phyloP scores from a whole-genome alignment of 2,113 vertebrate genomes.

The Pogona vitticeps region DNA sequence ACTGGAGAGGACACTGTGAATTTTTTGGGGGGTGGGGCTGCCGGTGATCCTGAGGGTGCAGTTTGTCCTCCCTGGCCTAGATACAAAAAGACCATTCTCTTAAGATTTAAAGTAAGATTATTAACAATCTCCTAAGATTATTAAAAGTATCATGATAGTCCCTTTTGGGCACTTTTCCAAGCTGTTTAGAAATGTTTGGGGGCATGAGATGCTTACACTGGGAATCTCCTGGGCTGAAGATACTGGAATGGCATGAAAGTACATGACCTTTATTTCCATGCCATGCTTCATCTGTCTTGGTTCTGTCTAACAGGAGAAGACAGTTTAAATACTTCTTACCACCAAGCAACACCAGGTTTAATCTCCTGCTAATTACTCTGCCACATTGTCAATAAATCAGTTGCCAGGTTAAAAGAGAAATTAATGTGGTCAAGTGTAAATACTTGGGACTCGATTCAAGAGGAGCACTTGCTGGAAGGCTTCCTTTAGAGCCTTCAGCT shows the following conservation, averaged over 20 bases:
- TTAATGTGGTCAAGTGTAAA: not conserved
- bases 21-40: too few relatives aligned
- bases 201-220: not conserved
- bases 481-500: slow-evolving; percentile 2
- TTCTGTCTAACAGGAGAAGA: slow-evolving; percentile 35
- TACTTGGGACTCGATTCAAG: rapidly evolving
- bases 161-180: too few relatives aligned
- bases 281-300: slow-evolving; percentile 22
- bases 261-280: not conserved
- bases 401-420: slow-evolving; percentile 11
- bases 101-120: too few relatives aligned
- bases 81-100: not conserved
- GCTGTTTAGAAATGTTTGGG: not conserved
- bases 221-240: not conserved
- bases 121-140: too few relatives aligned
- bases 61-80: not conserved
- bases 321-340: slow-evolving; percentile 32
- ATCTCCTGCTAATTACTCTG: slow-evolving; percentile 26
- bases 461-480: not conserved
- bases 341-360: not conserved
- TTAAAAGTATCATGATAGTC: too few relatives aligned
- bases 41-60: too few relatives aligned
- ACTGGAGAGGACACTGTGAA: too few relatives aligned
- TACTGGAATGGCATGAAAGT: not conserved
- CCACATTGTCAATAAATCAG: slow-evolving; percentile 34